Conservation (phyloP, 2,888 invertebrate species). For the Campoplex capitator region DNA sequence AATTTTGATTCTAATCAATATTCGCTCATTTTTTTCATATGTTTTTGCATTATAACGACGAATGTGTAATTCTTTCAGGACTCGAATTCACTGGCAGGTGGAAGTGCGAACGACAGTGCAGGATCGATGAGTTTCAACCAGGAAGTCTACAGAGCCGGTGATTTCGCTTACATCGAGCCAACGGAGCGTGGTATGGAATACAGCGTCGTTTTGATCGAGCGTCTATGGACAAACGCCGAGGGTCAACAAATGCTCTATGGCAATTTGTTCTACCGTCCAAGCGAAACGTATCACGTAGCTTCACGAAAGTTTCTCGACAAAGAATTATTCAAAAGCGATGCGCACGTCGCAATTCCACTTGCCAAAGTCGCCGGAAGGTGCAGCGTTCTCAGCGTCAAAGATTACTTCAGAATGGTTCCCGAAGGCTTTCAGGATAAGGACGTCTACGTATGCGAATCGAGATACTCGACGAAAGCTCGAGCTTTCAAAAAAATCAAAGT, state of each 20-base stretch:
- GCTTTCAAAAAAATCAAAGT: slow-evolving; percentile 97
- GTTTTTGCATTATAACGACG: neutral
- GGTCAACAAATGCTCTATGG: slow-evolving; percentile 95
- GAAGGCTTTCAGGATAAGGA: slow-evolving; percentile 96
- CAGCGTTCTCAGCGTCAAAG: slow-evolving; percentile 96
- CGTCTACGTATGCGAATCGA: slow-evolving; percentile 98
- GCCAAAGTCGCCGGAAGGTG: slow-evolving; percentile 95
- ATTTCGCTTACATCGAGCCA: slow-evolving; percentile 95
- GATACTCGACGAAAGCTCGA: slow-evolving; percentile 94
- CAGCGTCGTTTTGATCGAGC: slow-evolving; percentile 94
- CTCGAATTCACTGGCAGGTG: slow-evolving; percentile 78
- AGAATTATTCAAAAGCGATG: slow-evolving; percentile 98
- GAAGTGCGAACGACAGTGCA: slow-evolving; percentile 85
- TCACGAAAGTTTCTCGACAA: slow-evolving; percentile 98
- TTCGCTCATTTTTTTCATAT: slow-evolving; percentile 38
- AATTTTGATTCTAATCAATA: too few relatives aligned
- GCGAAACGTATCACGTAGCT: slow-evolving; percentile 98
- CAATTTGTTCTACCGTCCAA: slow-evolving; percentile 95
- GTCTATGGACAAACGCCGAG: slow-evolving; percentile 94
- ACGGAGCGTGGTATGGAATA: slow-evolving; percentile 89
- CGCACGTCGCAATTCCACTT: slow-evolving; percentile 93
- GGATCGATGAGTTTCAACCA: slow-evolving; percentile 91
- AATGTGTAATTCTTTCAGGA: slow-evolving; percentile 67
- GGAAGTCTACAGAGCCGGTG: slow-evolving; percentile 92
- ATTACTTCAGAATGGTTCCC: slow-evolving; percentile 96